phyloP scores from a whole-genome alignment of 2,113 vertebrate genomes.

The Pelusios castaneus region DNA sequence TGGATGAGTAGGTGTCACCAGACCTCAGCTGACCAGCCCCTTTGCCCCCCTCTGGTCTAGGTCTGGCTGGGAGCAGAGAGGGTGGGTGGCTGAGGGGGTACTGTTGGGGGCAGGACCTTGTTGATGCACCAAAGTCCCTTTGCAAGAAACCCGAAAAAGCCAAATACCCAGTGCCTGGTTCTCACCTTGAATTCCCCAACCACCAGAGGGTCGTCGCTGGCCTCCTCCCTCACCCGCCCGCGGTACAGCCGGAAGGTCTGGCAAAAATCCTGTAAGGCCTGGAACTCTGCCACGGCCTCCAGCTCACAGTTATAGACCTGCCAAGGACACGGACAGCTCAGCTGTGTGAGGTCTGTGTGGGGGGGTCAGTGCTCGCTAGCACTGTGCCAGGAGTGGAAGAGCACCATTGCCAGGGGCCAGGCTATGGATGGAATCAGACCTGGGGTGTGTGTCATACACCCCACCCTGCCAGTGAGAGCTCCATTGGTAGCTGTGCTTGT shows the following conservation, averaged over 20 bases:
- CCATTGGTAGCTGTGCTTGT: no score
- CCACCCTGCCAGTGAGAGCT: no score
- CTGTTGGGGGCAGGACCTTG: fast-evolving
- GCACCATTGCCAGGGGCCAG: not conserved
- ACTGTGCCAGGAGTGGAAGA: no score
- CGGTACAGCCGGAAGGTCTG: slow-evolving; percentile 74
- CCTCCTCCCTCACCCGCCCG: not conserved
- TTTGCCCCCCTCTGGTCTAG: no score
- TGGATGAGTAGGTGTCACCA: not conserved
- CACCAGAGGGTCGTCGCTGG: slow-evolving; percentile 34
- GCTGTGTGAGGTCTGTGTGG: no score
- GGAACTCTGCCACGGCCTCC: slow-evolving; percentile 72
- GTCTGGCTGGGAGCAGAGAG: not conserved
- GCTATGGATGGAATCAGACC: not conserved
- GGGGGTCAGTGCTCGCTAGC: not conserved
- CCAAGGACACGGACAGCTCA: not conserved
- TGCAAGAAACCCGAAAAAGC: not conserved
- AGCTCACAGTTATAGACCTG: slow-evolving; percentile 80
- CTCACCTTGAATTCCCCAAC: slow-evolving; percentile 78
- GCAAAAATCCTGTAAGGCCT: slow-evolving; percentile 81
- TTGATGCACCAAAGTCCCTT: not conserved
- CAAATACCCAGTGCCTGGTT: no score
- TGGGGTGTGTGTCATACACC: no score
- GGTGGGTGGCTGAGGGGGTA: fast-evolving
- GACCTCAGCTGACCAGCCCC: no score